These are phyloP conservation scores for Lymantria monacha DNA, from an alignment of 2,888 invertebrate genomes.

Conservation along the genomic window DNA sequence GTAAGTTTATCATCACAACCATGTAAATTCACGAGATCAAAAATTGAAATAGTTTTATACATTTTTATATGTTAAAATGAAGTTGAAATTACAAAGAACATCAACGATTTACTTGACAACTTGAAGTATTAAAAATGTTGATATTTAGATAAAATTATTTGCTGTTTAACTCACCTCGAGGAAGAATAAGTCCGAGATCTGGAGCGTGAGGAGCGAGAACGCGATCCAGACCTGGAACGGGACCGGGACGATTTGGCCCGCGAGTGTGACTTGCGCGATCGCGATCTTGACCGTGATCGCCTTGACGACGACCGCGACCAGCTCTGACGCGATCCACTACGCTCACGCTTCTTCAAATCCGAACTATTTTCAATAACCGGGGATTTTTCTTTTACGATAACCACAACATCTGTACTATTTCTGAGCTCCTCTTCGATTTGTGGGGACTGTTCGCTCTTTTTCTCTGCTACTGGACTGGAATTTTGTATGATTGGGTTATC, in stretches of 20 bases:
- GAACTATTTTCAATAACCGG: constrained; percentile 46
- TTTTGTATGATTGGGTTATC: constrained; percentile 5
- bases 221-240: constrained; percentile 39
- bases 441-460: constrained; percentile 36
- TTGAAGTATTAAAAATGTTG: neutral
- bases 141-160: neutral
- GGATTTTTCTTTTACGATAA: constrained; percentile 39
- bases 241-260: constrained; percentile 57
- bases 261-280: constrained; percentile 41
- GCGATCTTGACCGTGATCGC: constrained; percentile 48
- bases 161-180: constrained; percentile 57
- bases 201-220: constrained; percentile 50
- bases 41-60: too few species aligned
- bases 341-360: constrained; percentile 42
- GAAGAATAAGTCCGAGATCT: constrained; percentile 77
- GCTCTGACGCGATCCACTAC: constrained; percentile 46
- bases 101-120: too few species aligned
- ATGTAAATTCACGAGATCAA: too few species aligned
- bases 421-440: constrained; percentile 9
- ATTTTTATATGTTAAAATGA: too few species aligned
- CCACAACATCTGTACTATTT: constrained; percentile 18
- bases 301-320: constrained; percentile 62
- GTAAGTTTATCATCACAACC: too few species aligned
- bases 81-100: too few species aligned
- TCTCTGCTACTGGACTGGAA: constrained; percentile 22